Evolutionary conservation across 2,113 vertebrate species (phyloP), one percentile per base, ranked within the genome.

Genomic region (Vimba vimba): DNA sequence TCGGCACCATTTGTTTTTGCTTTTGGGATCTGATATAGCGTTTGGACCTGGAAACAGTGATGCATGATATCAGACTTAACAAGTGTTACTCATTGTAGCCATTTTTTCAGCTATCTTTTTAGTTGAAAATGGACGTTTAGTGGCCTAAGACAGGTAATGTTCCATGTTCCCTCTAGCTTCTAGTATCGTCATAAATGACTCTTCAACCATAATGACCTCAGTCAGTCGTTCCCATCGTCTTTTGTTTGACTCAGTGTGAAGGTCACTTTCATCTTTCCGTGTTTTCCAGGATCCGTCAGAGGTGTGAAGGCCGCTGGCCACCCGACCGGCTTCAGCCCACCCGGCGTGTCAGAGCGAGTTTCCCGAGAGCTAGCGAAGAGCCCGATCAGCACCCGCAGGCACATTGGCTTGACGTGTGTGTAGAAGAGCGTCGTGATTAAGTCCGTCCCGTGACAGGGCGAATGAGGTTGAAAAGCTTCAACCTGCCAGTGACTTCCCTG

Each of bases 291-390:
- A n/a, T 62, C 15, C 39, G 19, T 85, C 36, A 60, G 75, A 85
- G 83, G 85, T 85, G 79, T 66, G 45, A 68, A 59, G 4, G 74
- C 87, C 71, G 45, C n/a, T n/a, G 64, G 87, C 84, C 21, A 52
- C 71, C 47, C 39, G 2, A 43, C 45, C 68, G 17, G 19, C 25
- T 59, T 75, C 59, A 55, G 25, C 21, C 68, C 52, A 57, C 21
- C 27, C 27, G 15, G 66, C 9, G 4, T 88, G 73, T 81, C 64
- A 43, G 55, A 30, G 80, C 15, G 43, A 7, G 87, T 69, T 82
- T 85, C 47, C 71, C 50, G 57, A 45, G 47, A 50, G 45, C 36
- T 60, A 36, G 50, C 62, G 39, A 68, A 64, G 17, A 15, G 36
- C 73, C 23, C 39, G 21, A 83, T 85, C 83, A 64, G 43, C 17